Conservation (phyloP, 2,888 invertebrate species). For the Rhamphomyia laevipes region DNA sequence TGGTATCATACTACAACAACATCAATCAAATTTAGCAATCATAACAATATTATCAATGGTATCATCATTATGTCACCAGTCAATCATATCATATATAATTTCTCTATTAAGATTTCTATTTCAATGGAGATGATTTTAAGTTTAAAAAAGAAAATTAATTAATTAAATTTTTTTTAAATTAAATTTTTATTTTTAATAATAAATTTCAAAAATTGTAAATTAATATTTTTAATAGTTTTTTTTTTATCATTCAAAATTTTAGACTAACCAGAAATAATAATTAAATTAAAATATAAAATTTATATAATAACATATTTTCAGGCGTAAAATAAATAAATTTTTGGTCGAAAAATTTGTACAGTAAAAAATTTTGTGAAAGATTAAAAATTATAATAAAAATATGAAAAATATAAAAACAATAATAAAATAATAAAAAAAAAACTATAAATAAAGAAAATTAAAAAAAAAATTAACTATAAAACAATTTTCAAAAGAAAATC, state of each 20-base stretch:
- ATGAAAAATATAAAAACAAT: background rate
- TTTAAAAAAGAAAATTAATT: too few species aligned
- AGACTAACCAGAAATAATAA: too few species aligned
- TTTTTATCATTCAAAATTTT: too few species aligned
- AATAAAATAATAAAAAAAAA: background rate
- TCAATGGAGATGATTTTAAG: background rate
- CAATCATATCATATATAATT: conserved; percentile 35
- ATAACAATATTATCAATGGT: background rate
- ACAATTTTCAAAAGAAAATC: too few species aligned
- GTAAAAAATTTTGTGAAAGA: background rate
- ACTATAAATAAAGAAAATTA: too few species aligned
- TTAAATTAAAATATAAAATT: background rate
- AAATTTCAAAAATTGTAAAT: background rate
- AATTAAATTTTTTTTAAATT: too few species aligned
- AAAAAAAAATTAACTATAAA: too few species aligned
- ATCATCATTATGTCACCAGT: conserved; percentile 20
- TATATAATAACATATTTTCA: background rate
- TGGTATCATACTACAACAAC: conserved; percentile 28
- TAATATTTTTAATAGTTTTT: too few species aligned
- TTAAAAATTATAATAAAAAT: too few species aligned
- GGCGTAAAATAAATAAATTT: background rate
- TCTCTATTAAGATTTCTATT: conserved; percentile 15
- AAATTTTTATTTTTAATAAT: too few species aligned
- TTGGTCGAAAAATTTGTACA: background rate
- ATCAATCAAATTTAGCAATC: background rate